These are phyloP conservation scores for Drosophila malerkotliana DNA, from an alignment of 1,140 invertebrate genomes.

Conservation along the genomic window DNA sequence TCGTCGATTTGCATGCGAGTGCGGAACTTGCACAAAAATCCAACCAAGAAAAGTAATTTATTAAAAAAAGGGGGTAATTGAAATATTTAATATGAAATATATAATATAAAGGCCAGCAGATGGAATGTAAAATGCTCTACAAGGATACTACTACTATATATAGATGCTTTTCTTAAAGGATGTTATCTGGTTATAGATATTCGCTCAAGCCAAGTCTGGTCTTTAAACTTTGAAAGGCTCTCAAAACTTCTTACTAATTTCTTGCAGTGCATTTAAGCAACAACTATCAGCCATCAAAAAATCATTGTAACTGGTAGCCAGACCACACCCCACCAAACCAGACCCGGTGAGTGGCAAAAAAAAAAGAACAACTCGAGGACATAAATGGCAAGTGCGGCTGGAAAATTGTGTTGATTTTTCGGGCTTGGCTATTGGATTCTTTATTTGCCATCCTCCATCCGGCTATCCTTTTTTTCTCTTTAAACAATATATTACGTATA, in stretches of 20 bases:
- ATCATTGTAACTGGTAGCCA: background rate
- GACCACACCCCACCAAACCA: background rate
- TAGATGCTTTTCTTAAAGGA: too few species aligned
- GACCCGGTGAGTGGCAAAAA: conserved; percentile 1
- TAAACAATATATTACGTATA: background rate
- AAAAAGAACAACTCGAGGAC: conserved; percentile 19
- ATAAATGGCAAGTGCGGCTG: conserved; percentile 21
- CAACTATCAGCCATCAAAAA: background rate
- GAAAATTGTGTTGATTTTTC: conserved; percentile 58
- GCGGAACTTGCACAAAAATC: conserved; percentile 35
- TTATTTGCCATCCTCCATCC: conserved; percentile 19
- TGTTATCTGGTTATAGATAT: too few species aligned
- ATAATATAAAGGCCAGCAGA: background rate
- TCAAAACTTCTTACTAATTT: too few species aligned
- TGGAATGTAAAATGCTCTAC: background rate
- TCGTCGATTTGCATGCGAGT: conserved; percentile 65
- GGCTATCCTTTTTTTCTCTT: too few species aligned
- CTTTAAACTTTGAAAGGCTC: too few species aligned
- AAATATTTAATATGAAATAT: conserved; percentile 1
- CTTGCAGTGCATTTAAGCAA: background rate
- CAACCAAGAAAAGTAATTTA: conserved; percentile 12
- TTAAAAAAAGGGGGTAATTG: conserved; percentile 18
- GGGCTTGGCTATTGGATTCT: conserved; percentile 32
- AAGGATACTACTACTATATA: too few species aligned
- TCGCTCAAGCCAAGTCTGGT: too few species aligned